Base-by-base conservation (phyloP, 2,888 invertebrate genomes). In the Proisotoma minuta region DNA sequence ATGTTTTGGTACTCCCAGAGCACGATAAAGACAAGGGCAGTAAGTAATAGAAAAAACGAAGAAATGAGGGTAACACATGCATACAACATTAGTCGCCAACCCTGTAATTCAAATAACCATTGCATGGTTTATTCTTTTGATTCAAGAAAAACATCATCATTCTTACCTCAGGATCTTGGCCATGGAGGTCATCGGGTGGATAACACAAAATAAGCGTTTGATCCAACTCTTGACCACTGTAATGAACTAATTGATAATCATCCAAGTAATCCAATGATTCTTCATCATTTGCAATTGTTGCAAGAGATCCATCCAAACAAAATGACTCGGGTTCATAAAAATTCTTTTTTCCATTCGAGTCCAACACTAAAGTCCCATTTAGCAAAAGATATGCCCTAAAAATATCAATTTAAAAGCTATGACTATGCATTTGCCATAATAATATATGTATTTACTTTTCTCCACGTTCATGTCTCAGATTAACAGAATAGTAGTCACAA, bases 1-100 rank as follows among this genome's bases (percentile, higher is more conserved):
- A 71, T 70, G 61, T 70, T 72, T 56, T 72, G 72, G 52, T 70
- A 70, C 49, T 73, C 73, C 73, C 73, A 73, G 18, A 72, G 58
- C 47, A 72, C 70, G 29, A 72, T 59, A 43, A 72, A 73, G 1
- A 73, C 73, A 20, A 68, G 56, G 1, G 71, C 71, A 5, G 91
- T 91, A 20, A 89, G 87, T 43, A 87, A 85, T 77, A 91, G 81
- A 81, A 91, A 91, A 66, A 88, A 83, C 2, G 87, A 88, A 74
- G 90, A 89, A 74, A 91, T 83, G 62, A 89, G 85, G 76, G 91
- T 81, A 64, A 87, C 88, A 61, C 86, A 84, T 63, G 89, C 88
- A 77, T 89, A 89, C 71, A 91, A 79, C 57, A 84, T 84, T 78
- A 87, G 86, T 57, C 88, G 81, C 69, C 69, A 71, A n/a, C 57